Conservation (phyloP, 30 jellyfish, hydroid and myxozoan species). For the Hydractinia echinata region DNA sequence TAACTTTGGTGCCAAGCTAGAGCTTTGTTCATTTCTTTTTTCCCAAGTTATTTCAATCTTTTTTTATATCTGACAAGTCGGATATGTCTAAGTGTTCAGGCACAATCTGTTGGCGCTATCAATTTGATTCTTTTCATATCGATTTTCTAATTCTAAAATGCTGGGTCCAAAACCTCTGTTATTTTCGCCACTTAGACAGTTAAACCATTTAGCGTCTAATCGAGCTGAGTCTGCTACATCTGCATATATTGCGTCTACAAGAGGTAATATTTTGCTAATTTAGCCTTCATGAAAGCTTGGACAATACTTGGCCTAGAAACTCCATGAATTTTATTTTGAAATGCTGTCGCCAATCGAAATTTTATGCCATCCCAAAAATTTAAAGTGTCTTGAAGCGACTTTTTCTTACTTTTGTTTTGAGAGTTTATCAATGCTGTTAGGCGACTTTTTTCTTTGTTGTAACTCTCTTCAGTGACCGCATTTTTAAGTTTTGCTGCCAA, state of each 20-base stretch:
- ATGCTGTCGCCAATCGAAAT: conserved; percentile 39
- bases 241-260: conserved; percentile 12
- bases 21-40: background rate
- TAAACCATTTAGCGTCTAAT: conserved; percentile 28
- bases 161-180: conserved; percentile 20
- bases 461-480: conserved; percentile 44
- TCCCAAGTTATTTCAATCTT: background rate
- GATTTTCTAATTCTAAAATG: background rate
- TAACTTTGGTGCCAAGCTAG: background rate
- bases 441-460: conserved; percentile 29
- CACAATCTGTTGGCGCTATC: background rate
- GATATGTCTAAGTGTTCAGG: background rate
- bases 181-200: conserved; percentile 17
- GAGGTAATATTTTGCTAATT: background rate
- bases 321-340: conserved; percentile 14
- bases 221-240: conserved; percentile 43
- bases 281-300: conserved; percentile 34
- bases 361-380: conserved; percentile 27
- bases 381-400: conserved; percentile 24
- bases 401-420: conserved; percentile 27
- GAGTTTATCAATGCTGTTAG: background rate
- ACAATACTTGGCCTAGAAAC: conserved; percentile 38
- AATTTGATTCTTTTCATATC: background rate
- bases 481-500: conserved; percentile 36
- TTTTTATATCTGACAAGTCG: background rate